Evolutionary conservation across 1,140 invertebrate species (phyloP).

Genomic region (Vanessa atalanta): DNA sequence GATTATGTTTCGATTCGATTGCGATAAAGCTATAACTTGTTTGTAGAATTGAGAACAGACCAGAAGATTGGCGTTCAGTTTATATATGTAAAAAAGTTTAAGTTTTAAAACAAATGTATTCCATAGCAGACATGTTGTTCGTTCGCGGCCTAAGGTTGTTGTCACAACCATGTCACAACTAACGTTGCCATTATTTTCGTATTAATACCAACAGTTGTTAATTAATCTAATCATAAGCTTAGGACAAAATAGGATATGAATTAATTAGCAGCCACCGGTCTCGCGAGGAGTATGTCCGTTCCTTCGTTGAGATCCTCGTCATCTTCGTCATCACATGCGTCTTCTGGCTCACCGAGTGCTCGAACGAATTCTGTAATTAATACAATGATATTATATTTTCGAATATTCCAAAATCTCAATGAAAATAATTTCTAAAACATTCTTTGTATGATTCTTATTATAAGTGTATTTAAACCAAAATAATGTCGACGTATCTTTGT

Average conservation of each 20-base stretch:
- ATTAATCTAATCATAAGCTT: constrained; percentile 17
- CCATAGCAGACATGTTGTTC: neutral
- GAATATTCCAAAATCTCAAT: no score
- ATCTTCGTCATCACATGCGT: constrained; percentile 89
- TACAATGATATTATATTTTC: constrained; percentile 7
- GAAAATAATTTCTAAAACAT: no score
- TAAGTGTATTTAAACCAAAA: no score
- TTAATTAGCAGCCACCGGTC: constrained; percentile 53
- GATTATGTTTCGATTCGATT: no score
- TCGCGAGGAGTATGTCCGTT: constrained; percentile 53
- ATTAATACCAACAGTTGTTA: neutral
- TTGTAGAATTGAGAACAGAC: no score
- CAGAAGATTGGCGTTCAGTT: no score
- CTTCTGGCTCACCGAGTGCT: constrained; percentile 90
- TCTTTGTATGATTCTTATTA: no score
- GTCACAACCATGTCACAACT: constrained; percentile 30
- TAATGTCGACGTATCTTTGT: no score
- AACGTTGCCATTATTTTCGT: neutral
- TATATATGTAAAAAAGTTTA: no score
- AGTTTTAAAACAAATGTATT: no score
- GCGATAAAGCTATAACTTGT: no score
- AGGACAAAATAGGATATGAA: neutral
- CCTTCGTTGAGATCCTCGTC: constrained; percentile 83
- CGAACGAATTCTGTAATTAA: constrained; percentile 89
- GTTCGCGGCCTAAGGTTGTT: neutral